A percentile compares a stretch with the other conserved stretches of the same genome.
Conservation (phyloP, 2,113 vertebrate genomes). For the Mormoops blainvillei region DNA sequence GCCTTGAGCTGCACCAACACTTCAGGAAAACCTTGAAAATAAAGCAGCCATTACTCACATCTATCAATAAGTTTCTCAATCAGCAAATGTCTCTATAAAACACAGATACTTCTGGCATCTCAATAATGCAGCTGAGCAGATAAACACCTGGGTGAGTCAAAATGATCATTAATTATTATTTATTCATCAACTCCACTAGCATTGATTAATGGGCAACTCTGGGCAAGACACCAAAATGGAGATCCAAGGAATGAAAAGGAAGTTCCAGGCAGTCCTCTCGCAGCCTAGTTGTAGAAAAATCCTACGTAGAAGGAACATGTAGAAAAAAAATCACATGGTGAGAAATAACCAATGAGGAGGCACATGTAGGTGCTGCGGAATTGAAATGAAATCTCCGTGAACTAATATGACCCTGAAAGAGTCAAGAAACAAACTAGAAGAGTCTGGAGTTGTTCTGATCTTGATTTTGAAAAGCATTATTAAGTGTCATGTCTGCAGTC, state of each 20-base stretch:
- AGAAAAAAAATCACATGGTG: background rate
- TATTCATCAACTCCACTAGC: conserved; percentile 34
- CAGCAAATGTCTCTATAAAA: conserved; percentile 10
- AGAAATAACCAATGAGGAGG: background rate
- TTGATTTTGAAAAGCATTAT: background rate
- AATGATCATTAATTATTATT: conserved; percentile 48
- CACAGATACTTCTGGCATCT: background rate
- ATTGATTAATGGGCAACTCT: background rate
- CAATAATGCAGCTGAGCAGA: background rate
- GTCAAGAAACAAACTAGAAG: background rate
- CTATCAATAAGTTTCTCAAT: background rate
- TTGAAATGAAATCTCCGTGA: background rate
- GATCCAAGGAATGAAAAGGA: background rate
- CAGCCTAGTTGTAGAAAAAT: background rate
- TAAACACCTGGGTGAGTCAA: conserved; percentile 25
- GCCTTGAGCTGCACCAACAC: background rate
- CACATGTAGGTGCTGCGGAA: background rate
- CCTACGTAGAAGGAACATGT: background rate
- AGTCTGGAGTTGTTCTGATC: background rate
- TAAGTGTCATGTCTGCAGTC: background rate
- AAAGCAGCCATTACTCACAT: conserved; percentile 1
- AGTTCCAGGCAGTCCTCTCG: background rate
- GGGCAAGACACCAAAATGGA: background rate
- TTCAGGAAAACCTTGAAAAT: conserved; percentile 25
- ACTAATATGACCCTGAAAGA: background rate